Conservation (phyloP, 2,113 vertebrate species). For the Pluvianellus socialis region DNA sequence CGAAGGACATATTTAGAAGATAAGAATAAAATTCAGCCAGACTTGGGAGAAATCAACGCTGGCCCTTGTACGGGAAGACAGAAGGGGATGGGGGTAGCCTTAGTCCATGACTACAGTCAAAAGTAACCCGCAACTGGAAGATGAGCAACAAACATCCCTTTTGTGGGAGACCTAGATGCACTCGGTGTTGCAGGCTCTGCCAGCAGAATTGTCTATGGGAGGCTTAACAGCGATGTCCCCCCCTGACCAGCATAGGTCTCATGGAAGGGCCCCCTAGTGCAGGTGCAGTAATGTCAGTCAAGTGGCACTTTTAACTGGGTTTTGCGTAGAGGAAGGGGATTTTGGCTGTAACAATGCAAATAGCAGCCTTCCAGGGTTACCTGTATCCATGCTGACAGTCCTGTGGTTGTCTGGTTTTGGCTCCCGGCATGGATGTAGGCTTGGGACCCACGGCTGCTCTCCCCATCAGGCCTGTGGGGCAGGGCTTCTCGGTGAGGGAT, state of each 20-base stretch:
- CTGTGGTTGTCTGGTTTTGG: not conserved
- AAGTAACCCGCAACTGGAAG: not conserved
- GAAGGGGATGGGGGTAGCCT: not conserved
- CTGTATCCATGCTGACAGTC: not conserved
- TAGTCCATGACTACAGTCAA: not conserved
- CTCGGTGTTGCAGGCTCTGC: not conserved
- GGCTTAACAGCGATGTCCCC: not conserved
- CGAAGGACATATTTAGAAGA: not conserved
- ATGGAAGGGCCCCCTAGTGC: not conserved
- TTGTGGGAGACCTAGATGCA: not conserved
- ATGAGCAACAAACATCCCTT: not conserved
- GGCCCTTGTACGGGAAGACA: not conserved
- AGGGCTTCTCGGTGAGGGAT: not conserved
- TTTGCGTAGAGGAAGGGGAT: not conserved
- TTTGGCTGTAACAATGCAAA: not conserved
- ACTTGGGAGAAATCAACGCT: not conserved
- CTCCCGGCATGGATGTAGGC: rapidly evolving
- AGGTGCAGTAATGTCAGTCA: rapidly evolving
- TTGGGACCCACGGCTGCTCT: rapidly evolving
- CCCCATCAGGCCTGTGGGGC: not conserved
- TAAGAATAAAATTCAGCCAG: not conserved
- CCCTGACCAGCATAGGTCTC: not conserved
- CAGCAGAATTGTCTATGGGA: not conserved
- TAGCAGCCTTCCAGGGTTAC: not conserved
- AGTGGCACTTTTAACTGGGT: not conserved